phyloP scores from a whole-genome alignment of 1,140 invertebrate species.

The Charaxes varanes region DNA sequence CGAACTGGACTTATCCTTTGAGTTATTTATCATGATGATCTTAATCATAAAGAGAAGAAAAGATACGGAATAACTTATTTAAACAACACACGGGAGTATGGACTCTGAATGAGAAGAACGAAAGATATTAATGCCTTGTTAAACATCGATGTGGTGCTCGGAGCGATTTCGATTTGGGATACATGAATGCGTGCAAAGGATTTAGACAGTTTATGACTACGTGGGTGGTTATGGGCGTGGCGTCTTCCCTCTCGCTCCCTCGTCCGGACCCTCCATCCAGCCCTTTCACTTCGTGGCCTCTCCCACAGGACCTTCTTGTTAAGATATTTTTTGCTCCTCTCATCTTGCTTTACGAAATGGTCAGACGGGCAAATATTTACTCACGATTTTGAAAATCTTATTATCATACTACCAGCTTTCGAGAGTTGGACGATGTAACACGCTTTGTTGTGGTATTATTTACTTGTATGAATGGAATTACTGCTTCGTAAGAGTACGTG shows the following conservation, averaged over 20 bases:
- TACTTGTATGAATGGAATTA: too few species aligned
- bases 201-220: conserved; percentile 69
- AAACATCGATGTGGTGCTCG: conserved; percentile 35
- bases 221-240: conserved; percentile 71
- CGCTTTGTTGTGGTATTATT: conserved; percentile 1
- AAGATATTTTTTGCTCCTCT: conserved; percentile 66
- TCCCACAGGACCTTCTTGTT: conserved; percentile 70
- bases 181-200: conserved; percentile 71
- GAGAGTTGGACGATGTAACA: conserved; percentile 10
- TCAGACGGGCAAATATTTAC: conserved; percentile 71
- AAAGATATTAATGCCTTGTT: conserved; percentile 32
- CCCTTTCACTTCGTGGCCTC: conserved; percentile 44
- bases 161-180: conserved; percentile 70
- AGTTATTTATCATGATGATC: conserved; percentile 71
- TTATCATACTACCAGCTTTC: conserved; percentile 46
- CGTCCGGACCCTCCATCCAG: conserved; percentile 19
- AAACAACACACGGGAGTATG: conserved; percentile 34
- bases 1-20: conserved; percentile 55
- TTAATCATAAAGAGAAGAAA: conserved; percentile 66
- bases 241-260: conserved; percentile 34
- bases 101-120: conserved; percentile 29
- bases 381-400: conserved; percentile 69
- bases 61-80: conserved; percentile 64
- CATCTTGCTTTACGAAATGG: conserved; percentile 60
- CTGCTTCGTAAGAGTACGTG: too few species aligned